Base-by-base conservation (phyloP, 2,888 invertebrate species). In the Drosophila leonis region DNA sequence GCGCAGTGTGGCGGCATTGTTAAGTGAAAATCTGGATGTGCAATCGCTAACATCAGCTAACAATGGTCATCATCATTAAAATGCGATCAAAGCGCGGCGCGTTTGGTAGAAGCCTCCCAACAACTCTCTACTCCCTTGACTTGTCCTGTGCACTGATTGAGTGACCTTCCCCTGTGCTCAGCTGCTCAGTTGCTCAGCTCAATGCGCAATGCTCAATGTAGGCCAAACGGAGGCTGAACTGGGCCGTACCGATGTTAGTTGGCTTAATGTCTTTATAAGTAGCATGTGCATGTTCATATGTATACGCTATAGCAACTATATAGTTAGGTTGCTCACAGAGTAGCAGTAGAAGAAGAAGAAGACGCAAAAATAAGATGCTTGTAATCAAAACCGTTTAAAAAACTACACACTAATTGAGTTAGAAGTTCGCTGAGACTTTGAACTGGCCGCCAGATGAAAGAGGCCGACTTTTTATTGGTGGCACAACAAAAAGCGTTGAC, bases 51-150 rank as follows among this genome's bases (percentile, higher is more conserved):
- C 90, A 90, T 90, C 88, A 90, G 91, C 91, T 92, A 92, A 91
- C 92, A 92, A 92, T 92, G 92, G 91, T 92, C 91, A 91, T 91
- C 92, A 91, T 92, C 91, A 92, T 91, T 92, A 91, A 91, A 92
- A 91, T 83, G 90, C 90, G 92, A 91, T 91, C 92, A 92, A 91
- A 91, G 90, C 76, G 78, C 70, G 71, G 69, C 49, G 49, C 79
- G 66, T 69, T 60, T 63, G 85, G 51, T 64, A 68, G 65, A 65
- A 70, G 61, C 49, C 67, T 77, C 55, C 24, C 24, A 4, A 2
- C 55, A 37, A 4, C 39, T 27, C 37, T 5, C 0, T 1, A 20
- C 42, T 42, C 9, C 10, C 10, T 18, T 24, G 6, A 18, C 27
- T 18, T 29, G 18, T 75, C 86, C 83, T 78, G 52, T 27, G 73